These are phyloP conservation scores for Drosophila prosaltans DNA, from an alignment of 1,140 invertebrate genomes.

Conservation along the genomic window DNA sequence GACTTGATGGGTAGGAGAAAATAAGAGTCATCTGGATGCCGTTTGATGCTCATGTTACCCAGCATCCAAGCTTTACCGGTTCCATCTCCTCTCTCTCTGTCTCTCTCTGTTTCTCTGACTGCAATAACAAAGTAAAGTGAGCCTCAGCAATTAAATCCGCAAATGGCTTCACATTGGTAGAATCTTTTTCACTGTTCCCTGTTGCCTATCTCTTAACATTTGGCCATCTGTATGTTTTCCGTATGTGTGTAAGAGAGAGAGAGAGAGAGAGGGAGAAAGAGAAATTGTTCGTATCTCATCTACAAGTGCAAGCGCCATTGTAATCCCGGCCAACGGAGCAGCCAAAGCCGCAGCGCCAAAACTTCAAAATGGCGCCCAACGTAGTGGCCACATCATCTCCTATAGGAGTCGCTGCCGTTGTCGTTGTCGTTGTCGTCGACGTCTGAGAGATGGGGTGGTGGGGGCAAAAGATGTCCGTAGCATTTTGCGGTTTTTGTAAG, in stretches of 20 bases:
- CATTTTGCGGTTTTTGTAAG: conserved; percentile 78
- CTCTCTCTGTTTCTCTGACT: neutral
- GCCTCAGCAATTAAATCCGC: conserved; percentile 77
- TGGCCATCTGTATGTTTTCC: conserved; percentile 26
- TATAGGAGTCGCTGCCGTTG: neutral
- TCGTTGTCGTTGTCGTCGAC: neutral
- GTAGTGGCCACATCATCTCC: conserved; percentile 23
- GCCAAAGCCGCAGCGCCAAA: conserved; percentile 66
- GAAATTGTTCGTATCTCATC: conserved; percentile 43
- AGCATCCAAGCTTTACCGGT: no score
- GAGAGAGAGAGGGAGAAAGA: neutral
- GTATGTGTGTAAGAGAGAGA: conserved; percentile 19
- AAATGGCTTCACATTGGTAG: conserved; percentile 73
- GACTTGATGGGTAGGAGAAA: neutral
- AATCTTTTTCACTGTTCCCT: conserved; percentile 9
- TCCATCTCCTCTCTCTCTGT: no score
- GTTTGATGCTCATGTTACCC: conserved; percentile 61
- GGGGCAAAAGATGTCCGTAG: conserved; percentile 72
- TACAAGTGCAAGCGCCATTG: conserved; percentile 51
- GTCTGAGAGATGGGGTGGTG: neutral
- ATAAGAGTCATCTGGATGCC: conserved; percentile 12
- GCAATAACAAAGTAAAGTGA: conserved; percentile 48
- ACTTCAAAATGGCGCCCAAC: conserved; percentile 73
- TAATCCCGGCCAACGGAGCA: conserved; percentile 53
- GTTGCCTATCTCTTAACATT: conserved; percentile 26